Evolutionary conservation across 2,113 vertebrate genomes (phyloP).

Genomic region (Pica pica): DNA sequence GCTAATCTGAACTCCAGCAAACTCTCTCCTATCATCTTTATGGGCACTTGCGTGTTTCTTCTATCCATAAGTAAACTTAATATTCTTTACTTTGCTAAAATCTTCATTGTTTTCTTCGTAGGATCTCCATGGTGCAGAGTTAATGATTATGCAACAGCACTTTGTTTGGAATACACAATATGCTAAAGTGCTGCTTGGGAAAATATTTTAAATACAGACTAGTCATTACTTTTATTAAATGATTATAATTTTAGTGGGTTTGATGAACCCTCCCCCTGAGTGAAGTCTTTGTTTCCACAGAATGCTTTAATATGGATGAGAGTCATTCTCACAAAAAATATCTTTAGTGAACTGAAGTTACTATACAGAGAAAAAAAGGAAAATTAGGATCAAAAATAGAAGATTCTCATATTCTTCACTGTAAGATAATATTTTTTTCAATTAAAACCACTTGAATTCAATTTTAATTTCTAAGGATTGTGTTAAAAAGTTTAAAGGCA

Average conservation of each 20-base stretch:
- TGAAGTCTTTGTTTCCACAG: slow-evolving; percentile 40
- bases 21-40: background rate
- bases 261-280: slow-evolving; percentile 23
- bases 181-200: slow-evolving; percentile 34
- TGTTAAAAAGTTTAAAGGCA: background rate
- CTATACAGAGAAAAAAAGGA: background rate
- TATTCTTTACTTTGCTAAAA: background rate
- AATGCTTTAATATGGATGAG: slow-evolving; percentile 50
- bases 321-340: slow-evolving; percentile 6
- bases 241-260: slow-evolving; percentile 40
- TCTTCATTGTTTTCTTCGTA: background rate
- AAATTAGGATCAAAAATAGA: background rate
- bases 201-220: slow-evolving; percentile 57
- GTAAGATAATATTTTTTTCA: background rate
- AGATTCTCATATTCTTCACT: background rate
- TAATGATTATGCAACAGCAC: slow-evolving; percentile 34
- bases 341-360: background rate
- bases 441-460: background rate
- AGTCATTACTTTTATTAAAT: slow-evolving; percentile 56
- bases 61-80: background rate
- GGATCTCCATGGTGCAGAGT: background rate
- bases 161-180: slow-evolving; percentile 54
- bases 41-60: background rate
- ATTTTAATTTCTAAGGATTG: background rate
- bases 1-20: background rate